Evolutionary conservation across 2,113 vertebrate genomes (phyloP).

Genomic region (Cebus imitator): DNA sequence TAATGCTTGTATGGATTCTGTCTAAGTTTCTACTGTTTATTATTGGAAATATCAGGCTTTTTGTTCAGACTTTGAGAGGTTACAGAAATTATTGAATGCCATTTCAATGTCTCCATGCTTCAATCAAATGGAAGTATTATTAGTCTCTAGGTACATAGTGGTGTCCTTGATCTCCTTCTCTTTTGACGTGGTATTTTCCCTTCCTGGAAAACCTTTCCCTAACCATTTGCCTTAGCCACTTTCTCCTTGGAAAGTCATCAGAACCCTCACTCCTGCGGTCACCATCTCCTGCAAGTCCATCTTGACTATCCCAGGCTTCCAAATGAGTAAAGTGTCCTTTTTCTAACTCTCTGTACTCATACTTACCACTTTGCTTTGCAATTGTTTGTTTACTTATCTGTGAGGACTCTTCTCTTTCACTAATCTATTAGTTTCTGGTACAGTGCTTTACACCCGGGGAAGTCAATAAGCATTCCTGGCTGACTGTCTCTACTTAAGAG

Average conservation of each 20-base stretch:
- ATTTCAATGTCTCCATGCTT: background rate
- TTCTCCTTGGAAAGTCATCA: background rate
- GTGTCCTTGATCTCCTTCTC: fast-evolving
- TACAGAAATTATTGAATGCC: background rate
- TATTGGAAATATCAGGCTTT: background rate
- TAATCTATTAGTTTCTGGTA: conserved; percentile 53
- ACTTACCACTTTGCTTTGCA: background rate
- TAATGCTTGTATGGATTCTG: background rate
- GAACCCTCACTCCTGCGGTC: background rate
- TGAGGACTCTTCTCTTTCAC: conserved; percentile 46
- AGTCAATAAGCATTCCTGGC: conserved; percentile 56
- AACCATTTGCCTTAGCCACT: background rate
- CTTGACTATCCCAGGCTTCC: fast-evolving
- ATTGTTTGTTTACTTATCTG: conserved; percentile 50
- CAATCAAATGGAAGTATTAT: background rate
- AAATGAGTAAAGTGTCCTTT: background rate
- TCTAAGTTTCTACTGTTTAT: background rate
- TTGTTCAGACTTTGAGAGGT: background rate
- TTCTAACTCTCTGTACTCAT: background rate
- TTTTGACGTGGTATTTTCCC: background rate
- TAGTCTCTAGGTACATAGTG: too few species aligned
- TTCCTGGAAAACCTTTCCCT: background rate
- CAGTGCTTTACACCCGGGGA: conserved; percentile 40
- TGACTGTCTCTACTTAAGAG: conserved; percentile 43
- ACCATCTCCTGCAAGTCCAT: background rate